Percentiles rank a stretch among this genome's conserved stretches.
These are phyloP conservation scores for Lasius platythorax DNA, from an alignment of 2,888 invertebrate species.

Conservation along the genomic window DNA sequence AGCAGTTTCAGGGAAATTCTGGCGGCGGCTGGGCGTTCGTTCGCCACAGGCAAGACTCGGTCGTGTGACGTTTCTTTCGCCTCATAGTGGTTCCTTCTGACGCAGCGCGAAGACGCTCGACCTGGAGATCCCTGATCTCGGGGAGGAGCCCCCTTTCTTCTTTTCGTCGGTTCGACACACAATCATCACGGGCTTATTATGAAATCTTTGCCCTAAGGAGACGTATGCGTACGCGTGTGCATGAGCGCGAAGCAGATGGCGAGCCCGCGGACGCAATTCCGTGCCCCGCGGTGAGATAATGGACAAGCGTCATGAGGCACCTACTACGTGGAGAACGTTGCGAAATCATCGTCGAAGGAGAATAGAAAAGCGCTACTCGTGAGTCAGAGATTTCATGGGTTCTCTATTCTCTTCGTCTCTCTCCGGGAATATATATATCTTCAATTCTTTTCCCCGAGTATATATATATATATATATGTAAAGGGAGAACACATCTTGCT, in stretches of 20 bases:
- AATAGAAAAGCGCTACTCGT: constrained; percentile 33
- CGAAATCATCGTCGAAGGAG: constrained; percentile 29
- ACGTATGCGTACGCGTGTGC: constrained; percentile 2
- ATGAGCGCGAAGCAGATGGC: constrained; percentile 37
- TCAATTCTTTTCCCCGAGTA: too few relatives aligned
- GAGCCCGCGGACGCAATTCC: constrained; percentile 17
- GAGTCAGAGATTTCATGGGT: constrained; percentile 46
- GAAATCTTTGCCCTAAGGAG: constrained; percentile 16
- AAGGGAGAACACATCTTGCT: neutral
- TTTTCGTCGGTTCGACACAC: neutral
- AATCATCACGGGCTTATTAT: constrained; percentile 17
- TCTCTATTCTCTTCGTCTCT: neutral
- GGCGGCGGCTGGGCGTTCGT: constrained; percentile 61
- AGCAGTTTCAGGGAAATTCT: constrained; percentile 85
- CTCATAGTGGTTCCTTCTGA: neutral
- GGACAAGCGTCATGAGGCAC: constrained; percentile 43
- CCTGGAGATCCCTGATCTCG: neutral
- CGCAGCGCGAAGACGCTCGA: neutral
- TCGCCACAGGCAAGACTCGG: constrained; percentile 48
- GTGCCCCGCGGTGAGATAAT: constrained; percentile 46
- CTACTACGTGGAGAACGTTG: constrained; percentile 47
- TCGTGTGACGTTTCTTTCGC: constrained; percentile 34
- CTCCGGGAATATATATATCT: too few relatives aligned
- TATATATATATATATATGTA: too few relatives aligned
- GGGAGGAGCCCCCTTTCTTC: neutral